Base-by-base conservation (phyloP, 2,888 invertebrate genomes). In the Tetranychus piercei region DNA sequence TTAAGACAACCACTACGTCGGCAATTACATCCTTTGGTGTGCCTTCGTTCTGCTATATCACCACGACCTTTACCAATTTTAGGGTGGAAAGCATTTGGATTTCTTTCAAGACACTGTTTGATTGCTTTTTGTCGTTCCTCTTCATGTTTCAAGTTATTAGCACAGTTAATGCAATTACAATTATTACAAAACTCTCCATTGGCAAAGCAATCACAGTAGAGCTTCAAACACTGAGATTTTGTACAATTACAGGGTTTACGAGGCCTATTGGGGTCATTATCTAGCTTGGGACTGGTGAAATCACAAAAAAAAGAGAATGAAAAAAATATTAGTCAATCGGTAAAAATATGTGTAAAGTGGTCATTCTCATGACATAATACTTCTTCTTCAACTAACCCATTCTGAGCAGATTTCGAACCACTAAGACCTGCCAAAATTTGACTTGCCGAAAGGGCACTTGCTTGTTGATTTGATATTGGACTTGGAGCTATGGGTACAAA, bases 141-240 rank as follows among this genome's bases (percentile, higher is more conserved):
- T 82, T 99, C 97, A 81, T 94, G 92, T 77, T 91, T 90, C 78
- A 97, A 85, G 84, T 97, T 97, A 81, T 99, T 99, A 80, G 88
- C 92, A 82, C 99, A 99, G 84, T 95, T 94, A 82, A 89, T 90
- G 83, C 99, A 99, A 82, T 99, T 99, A 84, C 99, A 99, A 83
- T 89, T 85, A 83, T 92, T 90, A 84, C 99, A 99, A 84, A 99
- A 99, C 84, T 99, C 97, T 5, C 96, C 99, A 84, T 96, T 97
- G 6, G 99, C 97, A 86, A 99, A 99, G 82, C 99, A 99, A 82
- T 99, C 99, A 85, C 99, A 99, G 83, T 99, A 96, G 84, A 99
- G 83, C 84, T 99, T 99, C 77, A 99, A 87, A 81, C 99, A 99
- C 82, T 95, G 95, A 2, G 96, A 97, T 84, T 96, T 96, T 45